Conservation (phyloP, 2,888 invertebrate genomes). For the Cremastobaeus sp. region DNA sequence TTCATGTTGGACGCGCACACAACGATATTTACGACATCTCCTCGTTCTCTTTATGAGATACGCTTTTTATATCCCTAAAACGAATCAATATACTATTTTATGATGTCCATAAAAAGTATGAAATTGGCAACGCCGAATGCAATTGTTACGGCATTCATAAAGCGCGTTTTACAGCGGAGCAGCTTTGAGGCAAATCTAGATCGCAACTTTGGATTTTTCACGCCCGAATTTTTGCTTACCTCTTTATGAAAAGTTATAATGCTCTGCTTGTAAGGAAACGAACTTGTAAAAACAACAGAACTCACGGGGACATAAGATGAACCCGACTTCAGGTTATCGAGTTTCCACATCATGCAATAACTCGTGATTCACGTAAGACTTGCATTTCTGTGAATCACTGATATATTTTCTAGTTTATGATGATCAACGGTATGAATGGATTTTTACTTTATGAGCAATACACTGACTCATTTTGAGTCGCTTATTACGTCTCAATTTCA, state of each 20-base stretch:
- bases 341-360: too few species aligned
- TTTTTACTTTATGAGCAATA: too few species aligned
- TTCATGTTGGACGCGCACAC: conserved; percentile 28
- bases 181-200: conserved; percentile 27
- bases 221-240: conserved; percentile 30
- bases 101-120: conserved; percentile 53
- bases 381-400: too few species aligned
- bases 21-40: conserved; percentile 47
- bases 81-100: conserved; percentile 62
- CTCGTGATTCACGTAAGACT: too few species aligned
- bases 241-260: conserved; percentile 34
- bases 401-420: too few species aligned
- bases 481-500: too few species aligned
- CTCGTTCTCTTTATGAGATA: conserved; percentile 46
- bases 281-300: conserved; percentile 7
- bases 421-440: too few species aligned
- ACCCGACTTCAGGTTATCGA: too few species aligned
- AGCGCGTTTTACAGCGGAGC: conserved; percentile 36
- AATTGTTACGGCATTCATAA: conserved; percentile 58
- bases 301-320: too few species aligned
- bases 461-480: too few species aligned
- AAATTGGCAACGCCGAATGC: conserved; percentile 47
- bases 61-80: conserved; percentile 58
- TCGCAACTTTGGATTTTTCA: conserved; percentile 34
- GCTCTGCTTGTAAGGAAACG: not conserved